Evolutionary conservation across 1,140 invertebrate genomes (phyloP), one percentile per base, ranked within the genome.

Genomic region (Nautilus pompilius): DNA sequence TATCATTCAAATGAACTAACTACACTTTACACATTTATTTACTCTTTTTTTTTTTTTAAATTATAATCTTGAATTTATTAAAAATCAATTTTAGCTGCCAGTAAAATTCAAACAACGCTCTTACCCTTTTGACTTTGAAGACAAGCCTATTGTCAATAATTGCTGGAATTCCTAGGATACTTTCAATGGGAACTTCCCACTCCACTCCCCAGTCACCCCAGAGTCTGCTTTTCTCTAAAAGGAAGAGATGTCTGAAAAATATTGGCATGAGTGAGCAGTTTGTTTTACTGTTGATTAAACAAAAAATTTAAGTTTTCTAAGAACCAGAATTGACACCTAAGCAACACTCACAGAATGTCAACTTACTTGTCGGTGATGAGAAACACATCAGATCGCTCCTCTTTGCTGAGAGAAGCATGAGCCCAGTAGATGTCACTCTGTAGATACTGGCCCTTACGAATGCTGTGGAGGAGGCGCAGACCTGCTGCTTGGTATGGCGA

Each of bases 121-220:
- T 67, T 82, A 91, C 89, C 86, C 91, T 89, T 83, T 88, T 88
- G 29, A 91, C 84, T 72, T 87, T 89, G 58, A 93, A 85, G 30
- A 89, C 80, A n/a, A 93, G 84, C 73, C 88, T 88, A 53, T 88
- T 85, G 15, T 85, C 87, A 33, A 79, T 78, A 2, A 91, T 80
- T 48, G 83, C 83, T 6, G 91, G 90, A 33, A 89, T 86, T 45
- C 88, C 88, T 53, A 90, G 84, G 24, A 93, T 85, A 59, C 53
- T 58, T 24, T 67, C 88, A n/a, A 91, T 84, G 66, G 88, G 85
- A 5, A 91, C 85, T 29, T 84, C 83, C 91, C 91, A 92, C 76
- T 91, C 89, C 20, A 91, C 84, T 65, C 89, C 89, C 89, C 90
- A 92, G 2, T 87, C 85, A 51, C 88, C 88, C 86, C 89, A 90